phyloP scores from a whole-genome alignment of 1,140 invertebrate genomes.

The Drosophila nebulosa region DNA sequence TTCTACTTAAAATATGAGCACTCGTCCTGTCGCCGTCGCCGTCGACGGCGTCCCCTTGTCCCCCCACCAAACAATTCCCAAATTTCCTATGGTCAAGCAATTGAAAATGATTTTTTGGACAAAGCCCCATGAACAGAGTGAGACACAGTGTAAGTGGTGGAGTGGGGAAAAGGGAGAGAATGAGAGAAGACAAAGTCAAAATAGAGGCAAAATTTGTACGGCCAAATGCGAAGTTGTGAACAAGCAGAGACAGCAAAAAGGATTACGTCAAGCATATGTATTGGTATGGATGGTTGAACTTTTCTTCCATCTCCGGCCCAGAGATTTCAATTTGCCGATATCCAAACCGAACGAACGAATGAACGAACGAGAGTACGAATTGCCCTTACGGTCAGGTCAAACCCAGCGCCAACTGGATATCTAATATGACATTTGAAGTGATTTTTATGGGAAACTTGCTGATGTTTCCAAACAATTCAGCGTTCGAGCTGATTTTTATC shows the following conservation, averaged over 20 bases:
- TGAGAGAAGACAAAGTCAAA: constrained; percentile 54
- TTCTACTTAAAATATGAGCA: constrained; percentile 76
- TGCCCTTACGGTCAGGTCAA: constrained; percentile 53
- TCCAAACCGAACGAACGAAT: constrained; percentile 45
- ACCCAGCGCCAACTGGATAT: constrained; percentile 20
- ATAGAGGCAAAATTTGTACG: constrained; percentile 68
- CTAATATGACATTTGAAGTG: constrained; percentile 79
- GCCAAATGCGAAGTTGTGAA: constrained; percentile 63
- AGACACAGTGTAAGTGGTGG: too few species aligned
- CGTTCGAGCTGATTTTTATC: constrained; percentile 37
- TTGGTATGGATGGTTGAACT: constrained; percentile 55
- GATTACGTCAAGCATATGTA: constrained; percentile 78
- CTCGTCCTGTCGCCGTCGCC: background rate
- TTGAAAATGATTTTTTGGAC: constrained; percentile 65
- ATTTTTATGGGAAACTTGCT: constrained; percentile 78
- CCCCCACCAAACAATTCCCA: constrained; percentile 44
- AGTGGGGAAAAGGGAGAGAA: too few species aligned
- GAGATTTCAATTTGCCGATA: constrained; percentile 76
- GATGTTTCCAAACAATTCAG: constrained; percentile 55
- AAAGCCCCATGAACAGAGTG: background rate
- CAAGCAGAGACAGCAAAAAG: constrained; percentile 71
- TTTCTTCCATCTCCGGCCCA: constrained; percentile 31
- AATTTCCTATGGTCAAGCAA: constrained; percentile 58
- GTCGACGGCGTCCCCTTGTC: background rate
- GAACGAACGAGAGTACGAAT: constrained; percentile 41